These are phyloP conservation scores for Tarsius wallacei DNA, from an alignment of 2,797 vertebrate genomes.

Conservation along the genomic window DNA sequence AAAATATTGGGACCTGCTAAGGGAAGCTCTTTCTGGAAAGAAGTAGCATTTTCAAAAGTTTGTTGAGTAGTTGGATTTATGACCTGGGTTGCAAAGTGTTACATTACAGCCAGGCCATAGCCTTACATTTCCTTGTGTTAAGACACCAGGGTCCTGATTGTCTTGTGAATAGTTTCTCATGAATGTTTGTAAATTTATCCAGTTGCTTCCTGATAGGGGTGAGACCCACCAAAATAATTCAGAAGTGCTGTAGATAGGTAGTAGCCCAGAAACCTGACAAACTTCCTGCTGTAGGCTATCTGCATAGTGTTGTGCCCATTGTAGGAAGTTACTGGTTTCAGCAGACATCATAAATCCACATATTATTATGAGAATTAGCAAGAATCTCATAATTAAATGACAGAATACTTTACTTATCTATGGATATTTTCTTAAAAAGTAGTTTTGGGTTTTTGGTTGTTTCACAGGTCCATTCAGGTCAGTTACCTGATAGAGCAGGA, in stretches of 20 bases:
- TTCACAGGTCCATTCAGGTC: background rate
- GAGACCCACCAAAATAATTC: background rate
- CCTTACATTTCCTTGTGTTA: background rate
- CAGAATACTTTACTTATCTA: background rate
- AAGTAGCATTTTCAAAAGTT: background rate
- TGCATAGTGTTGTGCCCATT: background rate
- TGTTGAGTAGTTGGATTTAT: background rate
- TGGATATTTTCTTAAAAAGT: background rate
- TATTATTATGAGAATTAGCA: background rate
- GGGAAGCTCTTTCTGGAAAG: background rate
- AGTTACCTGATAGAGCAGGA: background rate
- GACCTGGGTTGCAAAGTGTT: background rate
- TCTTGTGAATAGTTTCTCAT: background rate
- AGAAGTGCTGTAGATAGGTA: background rate
- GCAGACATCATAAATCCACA: background rate
- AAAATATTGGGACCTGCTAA: background rate
- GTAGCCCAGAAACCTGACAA: background rate
- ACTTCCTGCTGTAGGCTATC: background rate
- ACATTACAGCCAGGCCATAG: background rate
- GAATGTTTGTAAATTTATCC: background rate
- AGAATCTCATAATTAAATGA: background rate
- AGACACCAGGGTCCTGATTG: background rate
- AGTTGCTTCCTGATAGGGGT: background rate
- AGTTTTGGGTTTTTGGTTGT: background rate
- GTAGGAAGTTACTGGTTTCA: background rate